Evolutionary conservation across 2,113 vertebrate genomes (phyloP), one percentile per base, ranked within the genome.

Genomic region (Numenius arquata): DNA sequence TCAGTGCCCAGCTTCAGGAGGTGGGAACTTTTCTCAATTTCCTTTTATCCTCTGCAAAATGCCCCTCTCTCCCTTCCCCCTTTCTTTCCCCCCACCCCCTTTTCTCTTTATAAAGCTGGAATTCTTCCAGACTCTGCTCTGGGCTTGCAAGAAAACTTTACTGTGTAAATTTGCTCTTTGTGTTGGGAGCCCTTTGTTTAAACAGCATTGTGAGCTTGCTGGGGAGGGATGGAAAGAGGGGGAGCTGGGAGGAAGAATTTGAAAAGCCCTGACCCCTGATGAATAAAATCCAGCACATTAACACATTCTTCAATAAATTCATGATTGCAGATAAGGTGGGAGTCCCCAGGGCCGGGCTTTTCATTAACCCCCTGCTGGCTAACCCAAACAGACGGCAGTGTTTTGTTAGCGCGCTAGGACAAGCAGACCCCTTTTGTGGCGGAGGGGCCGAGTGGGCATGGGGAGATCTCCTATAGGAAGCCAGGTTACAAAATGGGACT

Each of bases 131-230:
- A 98, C 98, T 97, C 97, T 98, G 98, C 98, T 98, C 98, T 98
- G 98, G 98, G 98, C 98, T 98, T 97, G 98, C 98, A 98, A 98
- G 98, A 98, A 98, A 98, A 98, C 98, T 97, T 98, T 98, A 98
- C 98, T 99, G 98, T 98, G 98, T 98, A 99, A 98, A 99, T 98
- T 98, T 99, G 98, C 97, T 98, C 98, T 99, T 98, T 99, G 98
- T 99, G 98, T 97, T 90, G 97, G 96, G 97, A 96, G 97, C 84
- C 98, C 98, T 99, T 99, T 99, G 98, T 99, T 98, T 98, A 98
- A 98, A 98, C 98, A 98, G 98, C 98, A 98, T 99, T 98, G 98
- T 99, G 98, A 98, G 98, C 97, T 98, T 98, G 98, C 98, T 96
- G 95, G 96, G 97, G 96, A 96, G 97, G 94, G 96, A 93, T 96